A percentile compares a stretch with the other conserved stretches of the same genome.
Evolutionary conservation across 2,888 invertebrate genomes (phyloP).

Genomic region (Falcaria lacertinaria): DNA sequence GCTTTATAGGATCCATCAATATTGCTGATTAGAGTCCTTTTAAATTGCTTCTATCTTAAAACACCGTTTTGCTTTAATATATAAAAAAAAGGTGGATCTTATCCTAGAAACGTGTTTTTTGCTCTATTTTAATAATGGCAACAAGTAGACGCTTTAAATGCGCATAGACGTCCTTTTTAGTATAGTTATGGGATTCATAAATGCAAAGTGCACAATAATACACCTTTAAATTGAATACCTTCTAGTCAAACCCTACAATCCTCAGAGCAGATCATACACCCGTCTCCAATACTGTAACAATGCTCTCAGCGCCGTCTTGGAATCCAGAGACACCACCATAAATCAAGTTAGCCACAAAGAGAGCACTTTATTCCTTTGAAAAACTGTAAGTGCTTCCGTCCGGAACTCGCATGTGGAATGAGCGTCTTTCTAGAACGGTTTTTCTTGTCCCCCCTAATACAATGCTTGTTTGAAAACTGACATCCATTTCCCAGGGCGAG

Average conservation of each 20-base stretch:
- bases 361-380: conserved; percentile 51
- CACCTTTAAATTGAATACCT: no score
- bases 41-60: background rate
- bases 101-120: no score
- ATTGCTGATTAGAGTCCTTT: background rate
- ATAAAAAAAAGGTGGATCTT: no score
- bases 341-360: conserved; percentile 53
- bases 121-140: no score
- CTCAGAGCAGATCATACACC: background rate
- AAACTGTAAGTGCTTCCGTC: conserved; percentile 52
- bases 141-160: no score
- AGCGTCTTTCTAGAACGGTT: conserved; percentile 46
- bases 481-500: conserved; percentile 20
- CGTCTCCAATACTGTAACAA: background rate
- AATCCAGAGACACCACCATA: conserved; percentile 41
- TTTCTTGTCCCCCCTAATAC: conserved; percentile 22
- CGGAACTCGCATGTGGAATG: conserved; percentile 41
- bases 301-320: conserved; percentile 8
- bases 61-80: no score
- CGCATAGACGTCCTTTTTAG: no score
- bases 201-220: no score
- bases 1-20: background rate
- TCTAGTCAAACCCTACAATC: no score
- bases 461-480: conserved; percentile 16
- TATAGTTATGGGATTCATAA: no score